Conservation (phyloP, 1,140 invertebrate genomes). For the Dryas iulia region DNA sequence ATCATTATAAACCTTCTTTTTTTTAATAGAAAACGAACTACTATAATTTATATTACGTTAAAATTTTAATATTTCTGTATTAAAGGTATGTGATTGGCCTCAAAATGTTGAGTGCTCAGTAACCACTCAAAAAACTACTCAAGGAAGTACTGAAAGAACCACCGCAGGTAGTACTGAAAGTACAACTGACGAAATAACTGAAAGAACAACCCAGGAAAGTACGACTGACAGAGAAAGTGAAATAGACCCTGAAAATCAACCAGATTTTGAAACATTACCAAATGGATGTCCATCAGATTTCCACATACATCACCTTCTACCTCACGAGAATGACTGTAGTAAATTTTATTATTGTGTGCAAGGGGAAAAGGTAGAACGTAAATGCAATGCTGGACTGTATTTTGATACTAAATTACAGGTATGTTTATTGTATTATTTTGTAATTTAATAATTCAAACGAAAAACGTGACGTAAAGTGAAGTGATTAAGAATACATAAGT, state of each 20-base stretch:
- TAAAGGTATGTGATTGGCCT: constrained; percentile 39
- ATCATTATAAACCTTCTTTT: no score
- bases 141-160: background rate
- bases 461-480: no score
- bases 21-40: no score
- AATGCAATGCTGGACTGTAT: background rate
- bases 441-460: no score
- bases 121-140: background rate
- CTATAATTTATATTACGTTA: no score
- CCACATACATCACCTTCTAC: constrained; percentile 33
- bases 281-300: constrained; percentile 45
- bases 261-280: constrained; percentile 6
- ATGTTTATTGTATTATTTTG: background rate
- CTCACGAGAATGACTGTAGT: constrained; percentile 48
- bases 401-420: background rate
- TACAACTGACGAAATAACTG: background rate
- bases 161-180: constrained; percentile 18
- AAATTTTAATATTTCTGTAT: background rate
- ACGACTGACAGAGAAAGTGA: background rate
- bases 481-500: no score
- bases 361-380: constrained; percentile 52
- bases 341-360: constrained; percentile 74
- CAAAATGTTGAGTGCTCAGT: constrained; percentile 28
- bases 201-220: background rate
- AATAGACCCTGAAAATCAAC: background rate